Base-by-base conservation (phyloP, 2,888 invertebrate genomes). In the Carterocephalus palaemon region DNA sequence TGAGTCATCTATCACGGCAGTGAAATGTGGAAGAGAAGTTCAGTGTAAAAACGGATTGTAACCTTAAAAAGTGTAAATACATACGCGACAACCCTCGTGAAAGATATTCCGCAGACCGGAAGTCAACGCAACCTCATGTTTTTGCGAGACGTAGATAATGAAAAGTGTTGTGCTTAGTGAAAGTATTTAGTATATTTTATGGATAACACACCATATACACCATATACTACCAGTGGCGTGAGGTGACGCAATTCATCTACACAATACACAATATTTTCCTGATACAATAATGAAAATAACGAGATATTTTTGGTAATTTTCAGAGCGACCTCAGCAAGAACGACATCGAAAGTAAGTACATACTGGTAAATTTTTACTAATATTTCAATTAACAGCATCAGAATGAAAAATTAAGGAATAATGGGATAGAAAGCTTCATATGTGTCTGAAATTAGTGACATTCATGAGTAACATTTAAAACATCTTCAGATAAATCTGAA, bases 311-410 rank as follows among this genome's bases (percentile, higher is more conserved):
- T 87, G 70, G 63, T 85, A 69, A 85, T 83, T 91, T 90, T 73
- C 90, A 95, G 95, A 93, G 93, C 88, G 93, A 95, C 89, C 91
- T 95, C 82, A 92, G 92, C 88, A 92, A 92, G 88, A 93, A 92
- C 89, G 95, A 95, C 85, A 83, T 95, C 84, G 95, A 95, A 90
- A 94, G 95, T 95, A 89, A 95, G 95, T 94, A 54, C 39, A 15
- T 1, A 19, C 6, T n/a, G n/a, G n/a, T n/a, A n/a, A n/a, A n/a
- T 22, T 17, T 28, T 10, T 22, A 15, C n/a, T 8, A 8, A 16
- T 29, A 16, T 15, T 29, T 29, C 2, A 28, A 28, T 15, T 28
- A 15, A 15, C 28, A 28, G 2, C 28, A 15, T 26, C 12, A 0
- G 8, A 15, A 2, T 29, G 29, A 4, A 8, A 16, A 5, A n/a